Base-by-base conservation (phyloP, 2,797 vertebrate genomes). In the Momotus momota region DNA sequence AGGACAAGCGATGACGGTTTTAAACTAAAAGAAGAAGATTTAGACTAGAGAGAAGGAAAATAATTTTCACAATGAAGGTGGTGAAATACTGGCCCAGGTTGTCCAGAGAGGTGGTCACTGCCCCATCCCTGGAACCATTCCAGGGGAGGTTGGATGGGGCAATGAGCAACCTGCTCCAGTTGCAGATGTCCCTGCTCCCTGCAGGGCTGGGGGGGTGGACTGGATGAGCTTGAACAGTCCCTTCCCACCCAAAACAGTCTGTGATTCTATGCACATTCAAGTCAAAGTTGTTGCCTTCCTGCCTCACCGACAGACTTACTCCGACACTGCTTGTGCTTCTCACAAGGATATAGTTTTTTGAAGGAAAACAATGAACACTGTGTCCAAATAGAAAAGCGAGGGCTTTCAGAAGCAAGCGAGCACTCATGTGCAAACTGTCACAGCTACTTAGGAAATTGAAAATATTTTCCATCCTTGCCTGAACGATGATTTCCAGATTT, bases 401-500 rank as follows among this genome's bases (percentile, higher is more conserved):
- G 31, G n/a, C 17, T 16, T 90, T 88, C 66, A 55, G 78, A 95
- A 93, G 80, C 83, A 94, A 95, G 86, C 23, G 19, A 91, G 54
- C 66, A 62, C 70, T 88, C 81, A 90, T 62, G 58, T 71, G 87
- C 72, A 85, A 85, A 67, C 69, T 81, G 84, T 79, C 75, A 74
- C 67, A 82, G 79, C 55, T 57, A 78, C 72, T 81, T 91, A 90
- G 84, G 90, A 94, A 93, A 95, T 29, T 86, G 71, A 72, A 95
- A 93, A 91, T 65, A 55, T 81, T 95, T 92, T 94, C 87, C 92
- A 88, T 55, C 81, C 72, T 64, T 70, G 78, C 67, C 90, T 58
- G 64, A 91, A 71, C 31, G 51, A 95, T 74, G n/a, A 81, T 82
- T 94, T 95, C 79, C 84, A 91, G 65, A 92, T 80, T 94, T 94